A percentile compares a stretch with the other conserved stretches of the same genome.
phyloP scores from a whole-genome alignment of 2,113 vertebrate genomes.

The Etia nguti region DNA sequence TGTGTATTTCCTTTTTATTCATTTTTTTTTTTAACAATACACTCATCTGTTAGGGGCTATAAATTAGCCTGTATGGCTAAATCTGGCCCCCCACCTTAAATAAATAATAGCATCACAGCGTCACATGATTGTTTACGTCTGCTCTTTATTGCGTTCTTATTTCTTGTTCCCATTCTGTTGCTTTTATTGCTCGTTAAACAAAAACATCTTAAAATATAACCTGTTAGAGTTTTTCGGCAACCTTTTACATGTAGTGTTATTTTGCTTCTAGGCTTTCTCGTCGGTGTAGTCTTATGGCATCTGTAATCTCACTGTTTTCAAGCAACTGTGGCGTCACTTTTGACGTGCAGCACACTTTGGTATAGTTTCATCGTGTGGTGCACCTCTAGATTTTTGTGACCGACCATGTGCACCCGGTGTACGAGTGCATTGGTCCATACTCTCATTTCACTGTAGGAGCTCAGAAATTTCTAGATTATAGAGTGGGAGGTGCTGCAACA shows the following conservation, averaged over 20 bases:
- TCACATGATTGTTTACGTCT: not conserved
- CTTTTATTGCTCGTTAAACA: not conserved
- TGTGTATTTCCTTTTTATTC: not conserved
- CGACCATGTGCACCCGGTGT: not conserved
- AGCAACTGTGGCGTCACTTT: not conserved
- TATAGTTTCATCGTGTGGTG: not conserved
- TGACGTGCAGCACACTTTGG: not conserved
- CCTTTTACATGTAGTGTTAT: not conserved
- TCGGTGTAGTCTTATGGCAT: not conserved
- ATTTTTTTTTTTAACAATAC: not conserved
- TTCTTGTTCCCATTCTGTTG: not conserved
- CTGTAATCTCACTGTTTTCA: not conserved
- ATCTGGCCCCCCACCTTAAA: not conserved
- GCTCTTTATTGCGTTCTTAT: not conserved
- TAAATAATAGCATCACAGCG: not conserved
- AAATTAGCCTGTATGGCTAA: not conserved
- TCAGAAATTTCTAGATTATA: not conserved
- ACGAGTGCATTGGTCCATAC: not conserved
- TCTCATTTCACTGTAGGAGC: not conserved
- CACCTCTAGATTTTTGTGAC: not conserved
- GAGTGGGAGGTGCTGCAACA: not conserved
- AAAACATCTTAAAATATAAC: not conserved
- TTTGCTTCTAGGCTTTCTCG: not conserved
- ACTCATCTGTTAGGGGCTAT: not conserved
- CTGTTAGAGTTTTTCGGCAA: not conserved